Conservation (phyloP, 2,888 invertebrate species). For the Willowsia nigromaculata region DNA sequence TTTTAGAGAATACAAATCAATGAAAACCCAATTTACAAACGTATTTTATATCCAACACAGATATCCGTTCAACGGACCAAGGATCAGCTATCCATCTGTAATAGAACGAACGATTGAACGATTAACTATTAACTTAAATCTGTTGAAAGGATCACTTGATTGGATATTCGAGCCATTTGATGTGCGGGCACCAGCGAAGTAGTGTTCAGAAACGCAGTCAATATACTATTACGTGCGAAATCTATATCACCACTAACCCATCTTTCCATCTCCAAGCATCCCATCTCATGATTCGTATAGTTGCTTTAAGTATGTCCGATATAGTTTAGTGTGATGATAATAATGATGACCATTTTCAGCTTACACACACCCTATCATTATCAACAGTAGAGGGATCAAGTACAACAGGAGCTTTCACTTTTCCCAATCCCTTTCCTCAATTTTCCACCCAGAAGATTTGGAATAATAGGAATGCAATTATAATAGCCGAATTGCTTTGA, state of each 20-base stretch:
- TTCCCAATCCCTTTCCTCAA: neutral
- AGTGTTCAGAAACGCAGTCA: too few relatives aligned
- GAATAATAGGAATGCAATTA: constrained; percentile 2
- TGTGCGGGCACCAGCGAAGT: too few relatives aligned
- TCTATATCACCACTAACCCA: neutral
- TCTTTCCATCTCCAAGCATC: neutral
- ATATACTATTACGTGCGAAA: too few relatives aligned
- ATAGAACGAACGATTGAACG: too few relatives aligned
- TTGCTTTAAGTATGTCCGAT: neutral
- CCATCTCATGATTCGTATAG: neutral
- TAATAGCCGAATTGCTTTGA: neutral
- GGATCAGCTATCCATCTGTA: too few relatives aligned
- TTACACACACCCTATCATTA: neutral
- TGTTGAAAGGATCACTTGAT: too few relatives aligned
- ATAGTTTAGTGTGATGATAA: neutral
- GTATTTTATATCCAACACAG: too few relatives aligned
- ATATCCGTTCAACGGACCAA: too few relatives aligned
- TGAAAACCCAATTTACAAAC: too few relatives aligned
- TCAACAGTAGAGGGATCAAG: neutral
- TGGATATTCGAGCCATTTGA: too few relatives aligned
- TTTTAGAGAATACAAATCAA: too few relatives aligned
- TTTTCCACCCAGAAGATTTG: neutral
- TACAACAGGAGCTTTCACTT: neutral
- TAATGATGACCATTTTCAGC: neutral
- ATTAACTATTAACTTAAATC: too few relatives aligned